Conservation (phyloP, 2,113 vertebrate genomes). For the Maccullochella peelii region DNA sequence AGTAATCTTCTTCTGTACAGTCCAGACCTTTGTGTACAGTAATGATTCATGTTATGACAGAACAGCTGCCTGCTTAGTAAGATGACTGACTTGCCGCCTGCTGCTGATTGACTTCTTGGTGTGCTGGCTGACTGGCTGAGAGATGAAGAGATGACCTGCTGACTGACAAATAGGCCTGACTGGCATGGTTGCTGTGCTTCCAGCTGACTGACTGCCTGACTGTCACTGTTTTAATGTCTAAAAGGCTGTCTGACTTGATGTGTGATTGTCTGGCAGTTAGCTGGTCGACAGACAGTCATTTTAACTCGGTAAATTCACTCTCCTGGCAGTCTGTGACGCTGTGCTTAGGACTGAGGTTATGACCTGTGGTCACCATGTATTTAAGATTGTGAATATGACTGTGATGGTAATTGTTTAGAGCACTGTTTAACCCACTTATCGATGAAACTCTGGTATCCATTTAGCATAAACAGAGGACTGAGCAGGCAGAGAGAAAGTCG, state of each 20-base stretch:
- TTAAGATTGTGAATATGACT: background rate
- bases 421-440: background rate
- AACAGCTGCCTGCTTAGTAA: background rate
- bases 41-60: conserved; percentile 30
- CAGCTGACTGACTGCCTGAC: conserved; percentile 5
- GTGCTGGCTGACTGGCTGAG: background rate
- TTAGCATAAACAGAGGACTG: background rate
- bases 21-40: conserved; percentile 18
- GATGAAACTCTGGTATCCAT: background rate
- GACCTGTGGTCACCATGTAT: background rate
- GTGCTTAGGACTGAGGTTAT: background rate
- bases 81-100: conserved; percentile 2
- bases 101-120: background rate
- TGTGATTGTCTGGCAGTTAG: background rate
- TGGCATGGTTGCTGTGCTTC: background rate
- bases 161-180: background rate
- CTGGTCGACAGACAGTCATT: background rate
- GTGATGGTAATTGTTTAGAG: background rate
- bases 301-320: background rate
- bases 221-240: conserved; percentile 1
- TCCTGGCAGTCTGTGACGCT: background rate
- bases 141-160: conserved; percentile 13
- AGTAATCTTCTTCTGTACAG: conserved; percentile 1
- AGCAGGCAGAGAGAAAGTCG: background rate
- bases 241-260: background rate